Conservation (phyloP, 2,888 invertebrate species). For the Hoplodrina blanda region DNA sequence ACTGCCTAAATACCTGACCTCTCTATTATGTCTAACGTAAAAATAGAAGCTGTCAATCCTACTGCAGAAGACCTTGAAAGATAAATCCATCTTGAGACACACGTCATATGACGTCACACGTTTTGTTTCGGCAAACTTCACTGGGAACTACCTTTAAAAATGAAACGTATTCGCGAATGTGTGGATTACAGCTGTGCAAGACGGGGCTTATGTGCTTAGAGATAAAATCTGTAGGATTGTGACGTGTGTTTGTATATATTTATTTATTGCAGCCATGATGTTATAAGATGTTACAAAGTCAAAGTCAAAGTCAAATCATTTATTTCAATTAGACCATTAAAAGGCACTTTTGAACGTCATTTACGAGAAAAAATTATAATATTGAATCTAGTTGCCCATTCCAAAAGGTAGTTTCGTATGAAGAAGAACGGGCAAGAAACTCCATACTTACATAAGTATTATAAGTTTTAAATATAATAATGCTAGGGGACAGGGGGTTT, state of each 20-base stretch:
- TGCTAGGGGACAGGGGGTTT: too few species aligned
- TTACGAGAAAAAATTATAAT: too few species aligned
- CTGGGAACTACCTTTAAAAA: constrained; percentile 1
- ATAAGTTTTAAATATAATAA: too few species aligned
- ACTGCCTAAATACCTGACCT: neutral
- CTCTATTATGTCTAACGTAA: neutral
- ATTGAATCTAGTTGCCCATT: too few species aligned
- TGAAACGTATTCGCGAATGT: constrained; percentile 14
- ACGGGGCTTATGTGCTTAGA: constrained; percentile 16
- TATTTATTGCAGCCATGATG: too few species aligned
- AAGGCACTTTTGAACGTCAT: too few species aligned
- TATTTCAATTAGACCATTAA: too few species aligned
- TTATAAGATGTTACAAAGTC: too few species aligned
- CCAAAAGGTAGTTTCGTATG: too few species aligned
- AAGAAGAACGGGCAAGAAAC: too few species aligned
- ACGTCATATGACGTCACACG: constrained; percentile 1
- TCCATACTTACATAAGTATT: too few species aligned
- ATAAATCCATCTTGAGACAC: neutral
- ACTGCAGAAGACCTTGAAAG: neutral
- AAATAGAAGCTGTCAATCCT: constrained; percentile 10
- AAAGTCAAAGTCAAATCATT: too few species aligned
- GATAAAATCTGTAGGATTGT: neutral
- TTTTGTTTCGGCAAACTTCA: neutral
- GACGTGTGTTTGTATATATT: neutral
- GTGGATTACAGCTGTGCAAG: constrained; percentile 13